phyloP scores from a whole-genome alignment of 2,113 vertebrate genomes.

The Aythya baeri region DNA sequence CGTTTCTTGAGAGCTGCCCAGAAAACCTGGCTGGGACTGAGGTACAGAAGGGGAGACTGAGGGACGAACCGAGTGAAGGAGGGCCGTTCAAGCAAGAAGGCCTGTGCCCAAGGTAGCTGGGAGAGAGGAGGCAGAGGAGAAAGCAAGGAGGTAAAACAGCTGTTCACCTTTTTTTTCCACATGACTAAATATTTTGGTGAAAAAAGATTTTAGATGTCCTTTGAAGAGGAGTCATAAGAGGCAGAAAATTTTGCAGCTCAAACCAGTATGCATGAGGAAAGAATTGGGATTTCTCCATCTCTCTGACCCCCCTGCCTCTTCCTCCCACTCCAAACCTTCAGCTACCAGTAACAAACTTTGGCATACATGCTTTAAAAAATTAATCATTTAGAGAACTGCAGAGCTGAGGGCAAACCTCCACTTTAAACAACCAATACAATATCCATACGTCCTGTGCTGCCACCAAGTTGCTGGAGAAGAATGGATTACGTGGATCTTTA shows the following conservation, averaged over 20 bases:
- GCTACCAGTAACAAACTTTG: not conserved
- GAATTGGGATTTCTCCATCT: not conserved
- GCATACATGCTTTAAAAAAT: not conserved
- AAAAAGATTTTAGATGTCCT: not conserved
- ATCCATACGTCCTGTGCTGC: not conserved
- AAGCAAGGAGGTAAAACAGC: not conserved
- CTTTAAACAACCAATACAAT: not conserved
- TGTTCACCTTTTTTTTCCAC: not conserved
- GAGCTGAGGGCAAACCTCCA: not conserved
- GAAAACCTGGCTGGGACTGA: conserved; percentile 48
- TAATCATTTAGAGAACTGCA: not conserved
- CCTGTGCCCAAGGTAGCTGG: not conserved
- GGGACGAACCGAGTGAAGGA: not conserved
- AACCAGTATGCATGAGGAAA: not conserved
- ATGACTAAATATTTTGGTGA: not conserved
- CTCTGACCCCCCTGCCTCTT: not conserved
- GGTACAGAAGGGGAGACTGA: not conserved
- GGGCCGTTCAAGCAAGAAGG: not conserved
- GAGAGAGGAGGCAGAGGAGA: not conserved
- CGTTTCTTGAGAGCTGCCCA: conserved; percentile 20
- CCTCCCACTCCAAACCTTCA: not conserved
- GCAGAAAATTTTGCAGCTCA: not conserved
- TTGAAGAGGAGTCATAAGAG: not conserved
- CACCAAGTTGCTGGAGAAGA: not conserved
- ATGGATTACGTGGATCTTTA: not conserved